These are phyloP conservation scores for Pipistrellus pipistrellus DNA, from an alignment of 2,797 vertebrate genomes.

Conservation along the genomic window DNA sequence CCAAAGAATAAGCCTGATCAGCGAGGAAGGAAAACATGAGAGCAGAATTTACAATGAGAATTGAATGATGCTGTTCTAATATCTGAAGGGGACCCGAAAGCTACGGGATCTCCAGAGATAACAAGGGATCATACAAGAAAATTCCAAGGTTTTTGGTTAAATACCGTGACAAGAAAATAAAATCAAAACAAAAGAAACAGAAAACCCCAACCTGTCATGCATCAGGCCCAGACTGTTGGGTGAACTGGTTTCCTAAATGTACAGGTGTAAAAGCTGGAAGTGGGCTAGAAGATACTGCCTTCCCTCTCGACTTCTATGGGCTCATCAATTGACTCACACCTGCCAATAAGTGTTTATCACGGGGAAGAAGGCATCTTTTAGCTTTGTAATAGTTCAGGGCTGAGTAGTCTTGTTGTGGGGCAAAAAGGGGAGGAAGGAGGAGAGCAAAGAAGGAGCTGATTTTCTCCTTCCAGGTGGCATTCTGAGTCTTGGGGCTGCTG, in stretches of 20 bases:
- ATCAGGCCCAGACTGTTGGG: not conserved
- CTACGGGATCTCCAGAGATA: not conserved
- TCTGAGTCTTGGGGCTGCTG: not conserved
- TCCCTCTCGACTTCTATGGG: not conserved
- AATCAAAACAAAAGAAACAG: not conserved
- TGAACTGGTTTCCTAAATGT: not conserved
- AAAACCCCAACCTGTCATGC: not conserved
- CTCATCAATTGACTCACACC: not conserved
- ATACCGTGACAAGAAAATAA: not conserved
- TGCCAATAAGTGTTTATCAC: not conserved
- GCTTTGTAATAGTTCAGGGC: not conserved
- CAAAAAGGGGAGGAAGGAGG: not conserved
- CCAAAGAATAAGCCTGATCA: not conserved
- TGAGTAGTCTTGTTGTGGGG: not conserved
- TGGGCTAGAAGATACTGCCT: not conserved
- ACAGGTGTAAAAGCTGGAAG: not conserved
- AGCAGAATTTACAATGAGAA: constrained; percentile 34
- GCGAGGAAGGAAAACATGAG: not conserved
- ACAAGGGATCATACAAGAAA: not conserved
- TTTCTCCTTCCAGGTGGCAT: not conserved
- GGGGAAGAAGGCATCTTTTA: not conserved
- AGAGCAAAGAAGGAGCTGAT: not conserved
- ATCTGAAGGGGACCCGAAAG: not conserved
- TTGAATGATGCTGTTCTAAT: not conserved
- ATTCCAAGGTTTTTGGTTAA: not conserved